These are phyloP conservation scores for Clamator glandarius DNA, from an alignment of 2,797 vertebrate species.

Conservation along the genomic window DNA sequence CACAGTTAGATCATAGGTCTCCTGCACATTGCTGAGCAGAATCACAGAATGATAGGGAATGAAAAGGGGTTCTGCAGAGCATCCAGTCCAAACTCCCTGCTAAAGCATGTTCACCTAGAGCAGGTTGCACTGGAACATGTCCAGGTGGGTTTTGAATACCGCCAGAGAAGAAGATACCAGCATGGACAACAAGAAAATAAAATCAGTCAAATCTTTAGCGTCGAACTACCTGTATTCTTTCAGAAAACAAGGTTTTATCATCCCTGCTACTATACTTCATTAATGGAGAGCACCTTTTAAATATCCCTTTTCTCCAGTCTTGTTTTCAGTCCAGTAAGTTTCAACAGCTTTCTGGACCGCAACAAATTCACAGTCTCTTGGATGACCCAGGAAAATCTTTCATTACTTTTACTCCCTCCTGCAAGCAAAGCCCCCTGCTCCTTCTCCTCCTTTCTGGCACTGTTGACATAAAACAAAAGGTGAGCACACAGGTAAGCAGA, in stretches of 20 bases:
- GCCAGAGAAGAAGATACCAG: neutral
- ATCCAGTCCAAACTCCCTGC: too few relatives aligned
- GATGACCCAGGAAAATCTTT: neutral
- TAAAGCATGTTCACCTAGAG: too few relatives aligned
- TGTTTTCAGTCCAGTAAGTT: neutral
- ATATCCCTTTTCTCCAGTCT: neutral
- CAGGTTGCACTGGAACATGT: too few relatives aligned
- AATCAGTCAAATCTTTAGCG: neutral
- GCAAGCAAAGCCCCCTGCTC: neutral
- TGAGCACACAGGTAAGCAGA: conserved; percentile 20
- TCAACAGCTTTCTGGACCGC: neutral
- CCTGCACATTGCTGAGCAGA: neutral
- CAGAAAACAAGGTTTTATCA: neutral
- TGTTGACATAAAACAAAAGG: neutral
- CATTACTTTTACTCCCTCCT: neutral
- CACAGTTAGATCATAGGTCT: neutral
- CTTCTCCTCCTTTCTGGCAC: neutral
- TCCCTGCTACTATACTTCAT: neutral
- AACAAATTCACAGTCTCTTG: neutral
- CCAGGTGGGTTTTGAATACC: too few relatives aligned
- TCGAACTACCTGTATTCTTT: neutral
- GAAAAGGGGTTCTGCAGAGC: too few relatives aligned
- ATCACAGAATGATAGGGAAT: too few relatives aligned
- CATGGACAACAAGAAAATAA: neutral
- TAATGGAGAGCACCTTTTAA: neutral